Evolutionary conservation across 2,113 vertebrate genomes (phyloP), one percentile per base, ranked within the genome.

Genomic region (Uropsilus gracilis): DNA sequence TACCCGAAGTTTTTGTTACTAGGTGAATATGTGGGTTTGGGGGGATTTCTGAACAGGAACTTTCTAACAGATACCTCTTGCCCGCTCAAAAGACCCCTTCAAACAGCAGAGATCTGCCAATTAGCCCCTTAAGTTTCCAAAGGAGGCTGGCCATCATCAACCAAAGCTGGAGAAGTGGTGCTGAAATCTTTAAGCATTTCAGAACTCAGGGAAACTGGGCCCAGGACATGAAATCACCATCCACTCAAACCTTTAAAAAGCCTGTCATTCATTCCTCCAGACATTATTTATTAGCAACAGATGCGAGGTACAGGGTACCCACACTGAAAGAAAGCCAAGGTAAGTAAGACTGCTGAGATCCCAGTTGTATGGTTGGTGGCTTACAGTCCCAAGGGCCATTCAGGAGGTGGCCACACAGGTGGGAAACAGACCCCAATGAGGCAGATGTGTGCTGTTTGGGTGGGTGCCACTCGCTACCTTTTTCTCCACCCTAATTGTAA

Each of bases 181-280:
- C 1, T 66, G 69, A 39, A 84, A 50, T 90, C 92, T 94, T 88
- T 64, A 44, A 63, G 59, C 26, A 3, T 90, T 90, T 95, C 76
- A 87, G 34, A 75, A 57, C 28, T 92, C 69, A 69, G 72, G 69
- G 28, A 84, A 59, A 69, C 20, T 26, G 44, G n/a, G 14, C 16
- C 81, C 57, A 18, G 50, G 85, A 80, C 37, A 69, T n/a, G 83
- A 87, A 93, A 59, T 72, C 37, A 90, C 76, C 88, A 88, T 86
- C 78, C 69, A 85, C 5, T 37, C 66, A 78, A 69, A 63, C 50
- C 82, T 89, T 24, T 46, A 63, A 75, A 76, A 53, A 84, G 6
- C 7, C 7, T 34, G 9, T 61, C 57, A 64, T 57, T 78, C 81
- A 64, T 89, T 69, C 90, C 20, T 82, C 66, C 20, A 53, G 30